A percentile compares a stretch with the other conserved stretches of the same genome.
These are phyloP conservation scores for Mus spicilegus DNA, from an alignment of 2,113 vertebrate species.

Conservation along the genomic window DNA sequence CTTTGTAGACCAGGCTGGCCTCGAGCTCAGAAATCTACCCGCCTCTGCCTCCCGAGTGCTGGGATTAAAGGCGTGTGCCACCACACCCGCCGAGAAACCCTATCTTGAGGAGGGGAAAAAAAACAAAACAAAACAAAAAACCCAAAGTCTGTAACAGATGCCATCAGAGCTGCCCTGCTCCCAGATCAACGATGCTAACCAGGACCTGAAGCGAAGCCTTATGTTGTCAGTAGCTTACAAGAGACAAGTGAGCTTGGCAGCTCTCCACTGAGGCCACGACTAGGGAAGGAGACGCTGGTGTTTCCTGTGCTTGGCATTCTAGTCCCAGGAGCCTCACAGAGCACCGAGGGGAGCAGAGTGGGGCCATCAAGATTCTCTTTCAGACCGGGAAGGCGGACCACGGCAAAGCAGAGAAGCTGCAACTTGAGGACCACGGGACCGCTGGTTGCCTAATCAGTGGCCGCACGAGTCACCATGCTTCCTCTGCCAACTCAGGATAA, in stretches of 20 bases:
- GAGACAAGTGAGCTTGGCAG: not conserved
- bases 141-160: not conserved
- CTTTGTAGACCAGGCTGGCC: too few relatives aligned
- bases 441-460: not conserved
- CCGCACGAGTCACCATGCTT: not conserved
- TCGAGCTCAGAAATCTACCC: too few relatives aligned
- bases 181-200: not conserved
- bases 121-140: too few relatives aligned
- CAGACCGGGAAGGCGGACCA: not conserved
- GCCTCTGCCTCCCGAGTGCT: too few relatives aligned
- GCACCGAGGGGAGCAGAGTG: not conserved
- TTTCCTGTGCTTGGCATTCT: not conserved
- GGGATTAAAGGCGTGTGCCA: too few relatives aligned
- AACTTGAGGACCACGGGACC: rapidly evolving
- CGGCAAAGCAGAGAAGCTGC: not conserved
- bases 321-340: not conserved
- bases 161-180: not conserved
- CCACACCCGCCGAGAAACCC: not conserved
- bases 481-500: not conserved
- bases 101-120: not conserved
- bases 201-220: not conserved
- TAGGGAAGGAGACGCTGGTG: not conserved
- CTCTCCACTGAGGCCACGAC: not conserved
- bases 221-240: not conserved
- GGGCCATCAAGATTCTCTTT: not conserved